Conservation (phyloP, 2,797 vertebrate species). For the Gymnodraco acuticeps region DNA sequence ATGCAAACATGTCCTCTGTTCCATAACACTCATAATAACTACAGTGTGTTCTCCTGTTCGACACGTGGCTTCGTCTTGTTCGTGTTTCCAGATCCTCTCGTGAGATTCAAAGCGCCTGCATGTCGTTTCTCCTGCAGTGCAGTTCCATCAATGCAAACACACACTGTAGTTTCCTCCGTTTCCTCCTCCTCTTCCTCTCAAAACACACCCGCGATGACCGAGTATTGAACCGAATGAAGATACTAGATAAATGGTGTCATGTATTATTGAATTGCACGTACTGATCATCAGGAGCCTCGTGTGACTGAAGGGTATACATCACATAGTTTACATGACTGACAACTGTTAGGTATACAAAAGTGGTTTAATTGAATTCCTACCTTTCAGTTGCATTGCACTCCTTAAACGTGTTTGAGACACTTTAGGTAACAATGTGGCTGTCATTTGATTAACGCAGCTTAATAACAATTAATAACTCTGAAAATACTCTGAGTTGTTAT, state of each 20-base stretch:
- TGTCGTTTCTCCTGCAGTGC: conserved; percentile 52
- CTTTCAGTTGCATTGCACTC: background rate
- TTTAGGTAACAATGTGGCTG: background rate
- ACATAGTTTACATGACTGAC: conserved; percentile 8
- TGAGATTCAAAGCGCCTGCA: conserved; percentile 61
- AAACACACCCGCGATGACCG: conserved; percentile 8
- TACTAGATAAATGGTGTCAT: background rate
- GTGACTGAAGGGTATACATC: conserved; percentile 7
- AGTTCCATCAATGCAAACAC: conserved; percentile 28
- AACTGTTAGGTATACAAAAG: background rate
- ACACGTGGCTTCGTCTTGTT: conserved; percentile 53
- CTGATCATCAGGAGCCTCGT: conserved; percentile 12
- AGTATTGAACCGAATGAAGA: conserved; percentile 14
- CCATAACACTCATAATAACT: conserved; percentile 49
- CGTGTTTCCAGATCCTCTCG: conserved; percentile 42
- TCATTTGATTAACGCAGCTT: too few species aligned
- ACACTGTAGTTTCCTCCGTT: conserved; percentile 29
- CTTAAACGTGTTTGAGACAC: background rate
- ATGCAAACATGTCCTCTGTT: conserved; percentile 54
- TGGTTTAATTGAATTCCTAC: background rate
- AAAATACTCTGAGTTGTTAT: background rate
- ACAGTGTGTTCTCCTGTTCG: conserved; percentile 49
- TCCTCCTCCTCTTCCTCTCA: conserved; percentile 13
- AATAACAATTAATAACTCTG: background rate
- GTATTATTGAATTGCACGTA: too few species aligned